A percentile compares a stretch with the other conserved stretches of the same genome.
phyloP scores from a whole-genome alignment of 1,140 invertebrate genomes.

The Drosophila oshimai region DNA sequence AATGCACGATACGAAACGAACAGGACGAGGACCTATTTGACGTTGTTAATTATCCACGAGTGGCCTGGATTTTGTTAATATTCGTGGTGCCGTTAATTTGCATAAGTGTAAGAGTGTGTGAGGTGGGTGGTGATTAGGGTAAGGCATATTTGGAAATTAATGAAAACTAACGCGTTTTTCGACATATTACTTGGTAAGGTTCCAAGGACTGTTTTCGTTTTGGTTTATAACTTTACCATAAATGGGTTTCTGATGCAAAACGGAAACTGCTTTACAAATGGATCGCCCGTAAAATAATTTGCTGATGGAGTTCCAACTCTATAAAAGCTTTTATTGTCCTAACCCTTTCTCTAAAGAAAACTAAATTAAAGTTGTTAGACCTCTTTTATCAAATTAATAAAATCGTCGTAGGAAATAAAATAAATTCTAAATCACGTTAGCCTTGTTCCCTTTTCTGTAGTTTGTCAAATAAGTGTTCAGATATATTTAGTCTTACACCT shows the following conservation, averaged over 20 bases:
- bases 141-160: constrained; percentile 4
- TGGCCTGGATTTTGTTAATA: constrained; percentile 1
- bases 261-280: constrained; percentile 22
- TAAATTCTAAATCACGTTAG: constrained; percentile 2
- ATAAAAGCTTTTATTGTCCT: no score
- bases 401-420: no score
- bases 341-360: no score
- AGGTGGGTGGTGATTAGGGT: neutral
- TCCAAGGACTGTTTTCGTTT: neutral
- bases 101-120: constrained; percentile 46
- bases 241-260: constrained; percentile 34
- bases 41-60: constrained; percentile 49
- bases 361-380: no score
- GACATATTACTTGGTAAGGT: neutral
- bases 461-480: neutral
- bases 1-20: constrained; percentile 28
- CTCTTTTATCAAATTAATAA: no score
- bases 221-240: neutral
- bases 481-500: constrained; percentile 13
- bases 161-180: constrained; percentile 11
- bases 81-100: constrained; percentile 32
- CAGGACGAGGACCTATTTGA: neutral
- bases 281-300: neutral
- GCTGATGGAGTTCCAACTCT: neutral
- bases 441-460: neutral